Evolutionary conservation across 2,888 invertebrate species (phyloP), one percentile per base, ranked within the genome.

Genomic region (Lithophane socia): DNA sequence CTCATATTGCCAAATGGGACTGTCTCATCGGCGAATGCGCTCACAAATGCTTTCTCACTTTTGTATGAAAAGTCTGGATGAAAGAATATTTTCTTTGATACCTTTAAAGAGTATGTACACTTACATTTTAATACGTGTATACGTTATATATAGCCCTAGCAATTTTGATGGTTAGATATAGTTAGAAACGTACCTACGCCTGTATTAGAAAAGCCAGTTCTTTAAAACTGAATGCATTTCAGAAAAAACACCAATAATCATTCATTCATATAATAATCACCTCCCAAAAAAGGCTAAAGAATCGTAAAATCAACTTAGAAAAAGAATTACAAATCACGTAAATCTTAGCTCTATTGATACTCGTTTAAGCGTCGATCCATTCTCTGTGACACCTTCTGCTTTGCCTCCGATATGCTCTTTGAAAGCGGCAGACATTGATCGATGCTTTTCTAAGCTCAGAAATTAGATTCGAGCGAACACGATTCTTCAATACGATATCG

Each of bases 341-440:
- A 87, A 87, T 88, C 81, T 86, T 80, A 82, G 44, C 80, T 80
- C 90, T 89, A 92, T 92, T 92, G 92, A 91, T 91, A 90, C 87
- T 82, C 88, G 87, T 87, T 88, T 87, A 87, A 71, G 87, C 72
- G 86, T 86, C 92, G 89, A 94, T 94, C 92, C 89, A 92, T 93
- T 92, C 86, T 69, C 76, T 58, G 80, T 90, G 93, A 92, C 93
- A 92, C 92, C 92, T 90, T 77, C 91, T 93, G 92, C 91, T 90
- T 91, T 90, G 80, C 85, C 89, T 93, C 90, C 85, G 89, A 92
- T 90, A 90, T 88, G 91, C 88, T 88, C 92, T 92, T 92, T 93
- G 92, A 94, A 91, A 88, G 79, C 37, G 74, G 49, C 65, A 90
- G 95, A 95, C 95, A 87, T 91, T 95, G 95, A 95, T 94, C 89